Base-by-base conservation (phyloP, 2,888 invertebrate genomes). In the Rhimphoctona megacephalus region DNA sequence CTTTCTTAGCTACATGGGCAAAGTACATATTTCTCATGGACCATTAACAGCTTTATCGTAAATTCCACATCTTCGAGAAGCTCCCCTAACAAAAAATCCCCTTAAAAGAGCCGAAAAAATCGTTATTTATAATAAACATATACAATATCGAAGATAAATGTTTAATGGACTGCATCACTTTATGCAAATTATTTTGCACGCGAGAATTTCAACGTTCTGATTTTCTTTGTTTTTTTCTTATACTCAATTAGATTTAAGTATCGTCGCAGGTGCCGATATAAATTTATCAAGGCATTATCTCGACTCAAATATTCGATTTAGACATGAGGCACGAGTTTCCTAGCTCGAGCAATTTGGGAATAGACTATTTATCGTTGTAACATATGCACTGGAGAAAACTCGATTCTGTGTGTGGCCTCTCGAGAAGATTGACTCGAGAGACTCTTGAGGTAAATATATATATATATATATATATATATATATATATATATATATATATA, bases 101-200 rank as follows among this genome's bases (percentile, higher is more conserved):
- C 30, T 25, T 9, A 61, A 4, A 9, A 39, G 1, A 39, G 9
- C 39, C 5, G 30, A 70, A 36, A 22, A 67, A 64, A 17, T 43
- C 33, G 25, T 69, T 22, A 61, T 61, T 61, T 61, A 61, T 30
- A 61, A 61, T 30, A 30, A 39, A 57, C 54, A 39, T 39, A 39
- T 7, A 22, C 14, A 43, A 46, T 30, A 30, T 61, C 43, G 22
- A 43, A 33, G 22, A 22, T 82, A 74, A 80, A 85, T 83, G 64
- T 69, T 83, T 70, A 80, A 83, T 76, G 85, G 85, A 79, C n/a
- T n/a, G n/a, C n/a, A n/a, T n/a, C n/a, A 85, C 82, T 74, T 79
- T 78, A 82, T 61, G 70, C 54, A 82, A 52, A 69, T 54, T 54
- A 22, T 25, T 72, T 73, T 39, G 72, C 67, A 57, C 54, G 57